Evolutionary conservation across 1,140 invertebrate genomes (phyloP).

Genomic region (Elysia chlorotica): DNA sequence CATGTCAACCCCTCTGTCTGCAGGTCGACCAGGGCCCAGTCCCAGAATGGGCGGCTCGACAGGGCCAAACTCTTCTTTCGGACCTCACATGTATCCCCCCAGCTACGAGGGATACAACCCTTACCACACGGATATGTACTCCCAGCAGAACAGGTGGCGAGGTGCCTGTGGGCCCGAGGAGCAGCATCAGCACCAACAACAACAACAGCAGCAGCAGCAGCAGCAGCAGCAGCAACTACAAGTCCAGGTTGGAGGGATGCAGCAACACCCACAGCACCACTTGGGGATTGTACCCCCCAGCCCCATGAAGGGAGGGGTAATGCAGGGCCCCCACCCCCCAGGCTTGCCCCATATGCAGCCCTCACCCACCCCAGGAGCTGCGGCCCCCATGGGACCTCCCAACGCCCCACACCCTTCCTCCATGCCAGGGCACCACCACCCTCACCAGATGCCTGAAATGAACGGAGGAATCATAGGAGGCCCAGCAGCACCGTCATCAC

Average conservation of each 20-base stretch:
- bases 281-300: no score
- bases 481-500: no score
- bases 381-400: conserved; percentile 19
- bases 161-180: no score
- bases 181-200: background rate
- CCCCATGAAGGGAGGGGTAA: conserved; percentile 15
- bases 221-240: conserved; percentile 17
- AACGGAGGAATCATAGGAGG: conserved; percentile 9
- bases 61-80: no score
- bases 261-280: background rate
- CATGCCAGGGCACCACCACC: background rate
- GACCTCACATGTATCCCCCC: conserved; percentile 6
- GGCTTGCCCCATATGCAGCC: conserved; percentile 23
- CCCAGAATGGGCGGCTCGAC: no score
- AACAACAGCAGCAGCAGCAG: conserved; percentile 21
- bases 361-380: conserved; percentile 13
- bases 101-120: conserved; percentile 9
- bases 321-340: background rate
- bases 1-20: conserved; percentile 16
- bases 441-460: no score
- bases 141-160: no score
- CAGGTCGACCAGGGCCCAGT: background rate
- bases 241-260: conserved; percentile 11
- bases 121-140: conserved; percentile 24
- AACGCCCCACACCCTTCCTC: conserved; percentile 13